Conservation (phyloP, 2,888 invertebrate genomes). For the Myathropa florea region DNA sequence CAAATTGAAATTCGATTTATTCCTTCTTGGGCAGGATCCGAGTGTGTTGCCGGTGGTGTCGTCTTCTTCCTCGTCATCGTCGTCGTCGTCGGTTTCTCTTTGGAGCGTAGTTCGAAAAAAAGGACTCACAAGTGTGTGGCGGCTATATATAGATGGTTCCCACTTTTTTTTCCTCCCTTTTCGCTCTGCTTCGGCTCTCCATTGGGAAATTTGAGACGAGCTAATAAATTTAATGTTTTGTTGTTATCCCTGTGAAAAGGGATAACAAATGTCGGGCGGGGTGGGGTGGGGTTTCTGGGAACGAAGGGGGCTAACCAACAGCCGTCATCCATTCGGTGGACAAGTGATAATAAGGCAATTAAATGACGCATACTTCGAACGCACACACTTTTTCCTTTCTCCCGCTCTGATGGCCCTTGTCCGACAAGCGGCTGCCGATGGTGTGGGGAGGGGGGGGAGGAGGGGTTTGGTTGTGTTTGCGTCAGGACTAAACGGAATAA, state of each 20-base stretch:
- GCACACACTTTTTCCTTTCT: background rate
- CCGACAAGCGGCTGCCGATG: background rate
- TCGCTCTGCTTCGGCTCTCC: background rate
- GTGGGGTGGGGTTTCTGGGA: too few species aligned
- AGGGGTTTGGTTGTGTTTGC: background rate
- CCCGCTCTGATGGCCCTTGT: background rate
- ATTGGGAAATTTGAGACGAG: constrained; percentile 53
- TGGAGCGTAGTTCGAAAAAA: too few species aligned
- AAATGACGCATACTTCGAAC: constrained; percentile 47
- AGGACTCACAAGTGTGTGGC: background rate
- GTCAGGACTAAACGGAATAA: constrained; percentile 19
- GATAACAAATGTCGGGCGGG: constrained; percentile 19
- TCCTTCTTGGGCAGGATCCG: background rate
- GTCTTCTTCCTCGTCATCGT: background rate
- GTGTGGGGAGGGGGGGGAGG: too few species aligned
- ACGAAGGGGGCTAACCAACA: background rate
- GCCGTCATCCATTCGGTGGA: constrained; percentile 1
- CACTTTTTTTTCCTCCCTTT: background rate
- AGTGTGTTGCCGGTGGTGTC: background rate
- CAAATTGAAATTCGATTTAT: constrained; percentile 56
- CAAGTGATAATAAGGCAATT: constrained; percentile 60
- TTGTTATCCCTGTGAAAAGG: constrained; percentile 35
- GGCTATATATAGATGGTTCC: constrained; percentile 27
- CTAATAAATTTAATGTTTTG: constrained; percentile 60
- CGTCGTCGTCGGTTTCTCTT: background rate